phyloP scores from a whole-genome alignment of 2,888 invertebrate genomes.

The Leptinotarsa haldemani region DNA sequence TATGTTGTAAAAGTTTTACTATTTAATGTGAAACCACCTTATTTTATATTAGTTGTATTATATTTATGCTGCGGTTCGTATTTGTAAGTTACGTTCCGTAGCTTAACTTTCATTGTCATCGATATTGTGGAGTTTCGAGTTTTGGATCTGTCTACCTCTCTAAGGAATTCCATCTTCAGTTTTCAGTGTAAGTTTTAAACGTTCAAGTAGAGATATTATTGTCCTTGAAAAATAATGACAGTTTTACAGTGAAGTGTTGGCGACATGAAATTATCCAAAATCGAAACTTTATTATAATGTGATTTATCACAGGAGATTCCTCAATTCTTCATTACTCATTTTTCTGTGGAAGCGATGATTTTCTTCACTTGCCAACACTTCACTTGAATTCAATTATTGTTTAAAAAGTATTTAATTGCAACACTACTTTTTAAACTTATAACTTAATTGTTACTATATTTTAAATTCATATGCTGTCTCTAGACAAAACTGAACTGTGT shows the following conservation, averaged over 20 bases:
- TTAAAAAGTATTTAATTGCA: constrained; percentile 6
- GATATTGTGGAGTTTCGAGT: constrained; percentile 56
- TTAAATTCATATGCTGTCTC: no score
- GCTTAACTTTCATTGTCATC: constrained; percentile 56
- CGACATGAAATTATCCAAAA: constrained; percentile 6
- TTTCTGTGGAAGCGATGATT: neutral
- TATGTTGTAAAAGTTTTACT: constrained; percentile 31
- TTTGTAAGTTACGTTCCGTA: constrained; percentile 67
- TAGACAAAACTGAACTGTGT: no score
- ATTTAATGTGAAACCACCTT: constrained; percentile 46
- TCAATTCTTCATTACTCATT: neutral
- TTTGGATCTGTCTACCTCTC: constrained; percentile 54
- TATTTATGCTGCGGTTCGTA: constrained; percentile 62
- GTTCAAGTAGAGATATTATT: constrained; percentile 53
- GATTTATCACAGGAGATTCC: neutral
- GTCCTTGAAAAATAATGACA: constrained; percentile 31
- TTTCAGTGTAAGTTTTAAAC: constrained; percentile 56
- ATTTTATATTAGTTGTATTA: constrained; percentile 50
- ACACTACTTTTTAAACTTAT: neutral
- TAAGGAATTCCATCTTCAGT: constrained; percentile 53
- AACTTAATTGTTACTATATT: neutral
- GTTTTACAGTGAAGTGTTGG: constrained; percentile 34
- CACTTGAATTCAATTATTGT: neutral
- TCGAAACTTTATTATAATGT: neutral
- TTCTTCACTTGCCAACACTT: constrained; percentile 13